phyloP scores from a whole-genome alignment of 2,797 vertebrate species.

The Huso huso region DNA sequence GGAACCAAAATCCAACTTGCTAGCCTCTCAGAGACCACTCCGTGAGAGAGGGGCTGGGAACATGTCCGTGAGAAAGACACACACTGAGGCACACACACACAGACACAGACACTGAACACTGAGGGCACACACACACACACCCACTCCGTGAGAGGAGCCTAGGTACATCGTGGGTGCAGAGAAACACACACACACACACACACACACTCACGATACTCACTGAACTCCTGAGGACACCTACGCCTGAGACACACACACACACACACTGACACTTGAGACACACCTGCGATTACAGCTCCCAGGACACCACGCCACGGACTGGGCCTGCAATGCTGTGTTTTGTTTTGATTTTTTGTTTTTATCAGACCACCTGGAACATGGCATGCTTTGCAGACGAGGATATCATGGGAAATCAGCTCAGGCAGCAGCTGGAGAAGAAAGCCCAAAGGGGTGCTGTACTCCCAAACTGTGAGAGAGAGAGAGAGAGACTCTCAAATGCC shows the following conservation, averaged over 20 bases:
- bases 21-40: slow-evolving; percentile 77
- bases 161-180: too few relatives aligned
- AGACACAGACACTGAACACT: background rate
- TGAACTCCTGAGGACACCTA: too few relatives aligned
- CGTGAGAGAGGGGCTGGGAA: slow-evolving; percentile 62
- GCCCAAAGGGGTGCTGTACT: slow-evolving; percentile 50
- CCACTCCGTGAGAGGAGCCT: too few relatives aligned
- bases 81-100: background rate
- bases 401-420: slow-evolving; percentile 67
- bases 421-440: slow-evolving; percentile 75
- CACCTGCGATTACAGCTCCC: too few relatives aligned
- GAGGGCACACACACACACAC: too few relatives aligned
- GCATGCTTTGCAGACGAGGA: slow-evolving; percentile 84
- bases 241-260: background rate
- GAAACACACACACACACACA: too few relatives aligned
- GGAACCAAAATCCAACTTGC: slow-evolving; percentile 76
- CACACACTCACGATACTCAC: too few relatives aligned
- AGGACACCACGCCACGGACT: too few relatives aligned
- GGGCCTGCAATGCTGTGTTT: too few relatives aligned
- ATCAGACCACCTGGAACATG: slow-evolving; percentile 83
- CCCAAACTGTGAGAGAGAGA: slow-evolving; percentile 66
- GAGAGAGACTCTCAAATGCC: background rate
- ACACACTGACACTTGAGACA: background rate
- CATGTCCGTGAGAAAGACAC: slow-evolving; percentile 1
- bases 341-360: background rate